Base-by-base conservation (phyloP, 1,140 invertebrate species). In the Telenomus remus region DNA sequence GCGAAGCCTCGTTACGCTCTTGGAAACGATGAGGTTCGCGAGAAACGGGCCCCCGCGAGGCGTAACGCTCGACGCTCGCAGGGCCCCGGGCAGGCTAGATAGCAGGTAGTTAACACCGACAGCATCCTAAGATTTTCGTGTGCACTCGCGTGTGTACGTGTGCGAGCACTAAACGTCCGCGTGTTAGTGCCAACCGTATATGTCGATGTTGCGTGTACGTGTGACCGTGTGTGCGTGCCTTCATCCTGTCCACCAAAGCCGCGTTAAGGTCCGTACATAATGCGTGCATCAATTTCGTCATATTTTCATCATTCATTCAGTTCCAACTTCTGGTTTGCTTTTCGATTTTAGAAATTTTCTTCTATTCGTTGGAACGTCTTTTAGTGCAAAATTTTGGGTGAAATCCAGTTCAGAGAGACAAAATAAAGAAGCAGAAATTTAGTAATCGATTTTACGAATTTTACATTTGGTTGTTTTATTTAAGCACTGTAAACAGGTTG, bases 21-120 rank as follows among this genome's bases (percentile, higher is more conserved):
- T 85, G 83, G 56, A 50, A 60, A 55, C 48, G 74, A n/a, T n/a
- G n/a, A 71, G 72, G 63, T 34, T 81, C 79, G 80, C 81, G 82
- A 81, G 83, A 85, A 86, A 86, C 84, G 80, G 82, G 84, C 84
- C 85, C 84, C 82, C 82, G 84, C 82, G 82, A 86, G 84, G 82
- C 83, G 84, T 82, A 83, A 83, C 82, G 66, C 15, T 15, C 15
- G 83, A 81, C 82, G 80, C 83, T 85, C 84, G 84, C 84, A 83
- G 84, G 84, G 83, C 85, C 84, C 82, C 80, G 79, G 84, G 85
- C 81, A 80, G 76, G 66, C 70, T 73, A 84, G 83, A 84, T 82
- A 81, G 76, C 79, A 85, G 85, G 83, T 84, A 85, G 84, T 84
- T 85, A 86, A 80, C 80, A 73, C 78, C 81, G 76, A 81, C 81